Conservation (phyloP, 2,888 invertebrate species). For the Macrophya alboannulata region DNA sequence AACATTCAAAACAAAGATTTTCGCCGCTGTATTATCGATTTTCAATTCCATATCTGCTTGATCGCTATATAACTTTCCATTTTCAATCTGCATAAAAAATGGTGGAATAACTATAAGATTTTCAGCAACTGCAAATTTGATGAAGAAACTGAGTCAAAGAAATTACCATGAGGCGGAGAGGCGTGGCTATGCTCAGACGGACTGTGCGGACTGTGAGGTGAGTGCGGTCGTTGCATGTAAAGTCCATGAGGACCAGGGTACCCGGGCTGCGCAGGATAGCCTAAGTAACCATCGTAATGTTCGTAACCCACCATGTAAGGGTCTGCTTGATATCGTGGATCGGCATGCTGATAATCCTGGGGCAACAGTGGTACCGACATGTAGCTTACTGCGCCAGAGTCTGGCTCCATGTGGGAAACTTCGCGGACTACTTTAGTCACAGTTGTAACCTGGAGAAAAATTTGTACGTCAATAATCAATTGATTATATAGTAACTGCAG, state of each 20-base stretch:
- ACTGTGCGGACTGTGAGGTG: slow-evolving; percentile 75
- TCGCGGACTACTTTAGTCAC: slow-evolving; percentile 87
- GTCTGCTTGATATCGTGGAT: slow-evolving; percentile 76
- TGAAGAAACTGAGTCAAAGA: not conserved
- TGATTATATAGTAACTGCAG: not conserved
- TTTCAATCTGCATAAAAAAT: not conserved
- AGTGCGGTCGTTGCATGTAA: slow-evolving; percentile 76
- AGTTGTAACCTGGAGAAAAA: slow-evolving; percentile 83
- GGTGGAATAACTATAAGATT: not conserved
- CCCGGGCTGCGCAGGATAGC: slow-evolving; percentile 78
- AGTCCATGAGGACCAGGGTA: slow-evolving; percentile 78
- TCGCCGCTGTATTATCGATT: not conserved
- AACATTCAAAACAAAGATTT: not conserved
- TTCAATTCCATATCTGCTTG: not conserved
- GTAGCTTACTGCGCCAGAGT: slow-evolving; percentile 79
- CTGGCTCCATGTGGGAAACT: slow-evolving; percentile 83
- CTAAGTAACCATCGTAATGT: slow-evolving; percentile 80
- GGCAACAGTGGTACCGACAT: slow-evolving; percentile 79
- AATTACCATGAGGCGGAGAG: slow-evolving; percentile 77
- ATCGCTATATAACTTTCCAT: not conserved
- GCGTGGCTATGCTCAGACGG: slow-evolving; percentile 79
- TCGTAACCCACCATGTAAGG: slow-evolving; percentile 80
- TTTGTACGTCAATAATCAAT: not conserved
- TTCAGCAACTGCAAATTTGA: not conserved
- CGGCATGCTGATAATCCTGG: slow-evolving; percentile 77